Evolutionary conservation across 2,113 vertebrate genomes (phyloP).

Genomic region (Grallaria varia): DNA sequence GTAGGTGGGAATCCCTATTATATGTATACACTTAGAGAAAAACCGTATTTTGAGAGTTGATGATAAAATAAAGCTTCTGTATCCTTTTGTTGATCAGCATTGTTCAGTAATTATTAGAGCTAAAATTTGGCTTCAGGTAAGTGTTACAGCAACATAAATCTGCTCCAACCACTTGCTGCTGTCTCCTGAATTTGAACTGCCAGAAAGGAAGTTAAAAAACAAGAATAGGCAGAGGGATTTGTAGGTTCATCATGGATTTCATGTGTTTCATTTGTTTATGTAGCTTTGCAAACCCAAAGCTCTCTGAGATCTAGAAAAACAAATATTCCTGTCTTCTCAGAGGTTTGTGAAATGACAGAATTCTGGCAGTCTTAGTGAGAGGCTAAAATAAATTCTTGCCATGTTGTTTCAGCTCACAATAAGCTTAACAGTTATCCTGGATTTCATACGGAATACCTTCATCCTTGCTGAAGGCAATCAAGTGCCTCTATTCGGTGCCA

Average conservation of each 20-base stretch:
- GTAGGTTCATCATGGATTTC: constrained; percentile 31
- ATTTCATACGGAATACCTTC: neutral
- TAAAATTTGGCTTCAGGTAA: constrained; percentile 17
- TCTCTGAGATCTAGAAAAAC: neutral
- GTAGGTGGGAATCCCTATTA: neutral
- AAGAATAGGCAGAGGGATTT: neutral
- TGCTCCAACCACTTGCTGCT: neutral
- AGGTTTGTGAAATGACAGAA: neutral
- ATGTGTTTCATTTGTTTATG: constrained; percentile 39
- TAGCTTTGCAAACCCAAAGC: constrained; percentile 41
- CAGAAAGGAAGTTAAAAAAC: neutral
- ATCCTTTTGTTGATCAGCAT: neutral
- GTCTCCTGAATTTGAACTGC: constrained; percentile 20
- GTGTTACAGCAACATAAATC: constrained; percentile 21
- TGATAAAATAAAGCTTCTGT: neutral
- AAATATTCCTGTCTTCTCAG: neutral
- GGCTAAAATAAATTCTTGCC: neutral
- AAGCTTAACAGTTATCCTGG: neutral
- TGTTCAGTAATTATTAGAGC: neutral
- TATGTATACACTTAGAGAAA: neutral
- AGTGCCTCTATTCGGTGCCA: neutral
- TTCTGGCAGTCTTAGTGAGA: neutral
- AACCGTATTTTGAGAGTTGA: neutral
- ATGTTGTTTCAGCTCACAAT: neutral
- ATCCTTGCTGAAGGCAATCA: neutral